These are phyloP conservation scores for Noctua janthina DNA, from an alignment of 2,888 invertebrate species.

Conservation along the genomic window DNA sequence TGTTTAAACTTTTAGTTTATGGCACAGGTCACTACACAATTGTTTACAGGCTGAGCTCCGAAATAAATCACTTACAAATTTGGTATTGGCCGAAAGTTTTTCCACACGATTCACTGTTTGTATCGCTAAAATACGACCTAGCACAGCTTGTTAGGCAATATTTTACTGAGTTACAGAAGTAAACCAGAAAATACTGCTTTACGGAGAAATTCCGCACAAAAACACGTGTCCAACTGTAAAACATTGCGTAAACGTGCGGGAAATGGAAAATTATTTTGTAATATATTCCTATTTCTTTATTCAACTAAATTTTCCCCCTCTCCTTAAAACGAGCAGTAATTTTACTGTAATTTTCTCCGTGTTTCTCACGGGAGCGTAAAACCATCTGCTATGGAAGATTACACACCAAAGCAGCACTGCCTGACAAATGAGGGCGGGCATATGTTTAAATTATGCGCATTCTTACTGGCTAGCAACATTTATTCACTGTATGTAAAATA, in stretches of 20 bases:
- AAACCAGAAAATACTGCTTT: constrained; percentile 7
- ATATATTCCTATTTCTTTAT: constrained; percentile 16
- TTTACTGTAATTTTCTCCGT: constrained; percentile 30
- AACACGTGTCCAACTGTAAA: neutral
- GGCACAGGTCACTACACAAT: neutral
- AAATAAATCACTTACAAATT: constrained; percentile 23
- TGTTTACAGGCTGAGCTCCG: neutral
- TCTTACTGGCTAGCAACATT: constrained; percentile 3
- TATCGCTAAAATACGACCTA: constrained; percentile 18
- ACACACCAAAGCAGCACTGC: neutral
- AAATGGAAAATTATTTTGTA: constrained; percentile 1
- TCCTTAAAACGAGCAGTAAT: constrained; percentile 39
- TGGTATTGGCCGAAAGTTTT: constrained; percentile 7
- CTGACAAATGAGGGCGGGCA: constrained; percentile 19
- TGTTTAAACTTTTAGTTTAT: neutral
- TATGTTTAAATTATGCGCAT: constrained; percentile 18
- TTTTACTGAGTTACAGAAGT: neutral
- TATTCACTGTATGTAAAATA: neutral
- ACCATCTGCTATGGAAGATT: constrained; percentile 38
- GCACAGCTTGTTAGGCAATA: constrained; percentile 21
- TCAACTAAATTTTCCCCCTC: neutral
- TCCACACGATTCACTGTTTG: constrained; percentile 13
- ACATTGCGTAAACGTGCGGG: neutral
- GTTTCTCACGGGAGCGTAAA: constrained; percentile 10
- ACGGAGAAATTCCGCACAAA: neutral